These are phyloP conservation scores for Otolemur garnettii DNA, from an alignment of 2,113 vertebrate species.

Conservation along the genomic window DNA sequence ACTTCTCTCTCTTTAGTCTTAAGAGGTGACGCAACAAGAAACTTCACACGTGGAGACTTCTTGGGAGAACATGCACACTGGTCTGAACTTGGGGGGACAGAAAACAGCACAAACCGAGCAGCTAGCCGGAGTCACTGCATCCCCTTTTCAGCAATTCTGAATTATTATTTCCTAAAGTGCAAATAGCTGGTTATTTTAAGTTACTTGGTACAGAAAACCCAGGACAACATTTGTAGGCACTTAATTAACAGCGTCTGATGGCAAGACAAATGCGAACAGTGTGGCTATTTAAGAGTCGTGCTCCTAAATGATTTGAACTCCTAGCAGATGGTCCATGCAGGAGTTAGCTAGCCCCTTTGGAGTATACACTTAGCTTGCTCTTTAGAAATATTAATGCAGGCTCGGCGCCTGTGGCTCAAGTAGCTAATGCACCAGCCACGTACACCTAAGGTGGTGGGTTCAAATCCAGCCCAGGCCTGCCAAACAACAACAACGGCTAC, in stretches of 20 bases:
- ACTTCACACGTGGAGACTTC: not conserved
- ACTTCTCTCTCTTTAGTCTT: constrained; percentile 16
- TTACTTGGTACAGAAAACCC: not conserved
- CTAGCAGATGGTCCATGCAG: constrained; percentile 54
- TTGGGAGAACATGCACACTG: rapidly evolving
- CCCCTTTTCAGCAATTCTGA: constrained; percentile 64
- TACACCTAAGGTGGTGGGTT: no score
- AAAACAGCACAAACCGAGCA: not conserved
- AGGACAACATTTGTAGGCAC: not conserved
- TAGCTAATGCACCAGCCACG: no score
- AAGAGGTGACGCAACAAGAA: constrained; percentile 35
- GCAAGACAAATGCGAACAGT: constrained; percentile 29
- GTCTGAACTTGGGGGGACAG: not conserved
- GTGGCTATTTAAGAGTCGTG: not conserved
- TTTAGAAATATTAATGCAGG: constrained; percentile 81
- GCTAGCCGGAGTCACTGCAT: not conserved
- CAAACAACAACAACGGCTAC: no score
- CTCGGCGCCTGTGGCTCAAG: no score
- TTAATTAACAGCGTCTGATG: not conserved
- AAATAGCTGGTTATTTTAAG: not conserved
- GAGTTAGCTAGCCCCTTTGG: constrained; percentile 47
- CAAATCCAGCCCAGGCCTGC: no score
- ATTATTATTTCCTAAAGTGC: not conserved
- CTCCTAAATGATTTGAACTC: constrained; percentile 75
- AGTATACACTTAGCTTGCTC: constrained; percentile 77